Percentiles rank a stretch among this genome's conserved stretches.
phyloP scores from a whole-genome alignment of 1,140 invertebrate genomes.

The Protaetia brevitarsis region DNA sequence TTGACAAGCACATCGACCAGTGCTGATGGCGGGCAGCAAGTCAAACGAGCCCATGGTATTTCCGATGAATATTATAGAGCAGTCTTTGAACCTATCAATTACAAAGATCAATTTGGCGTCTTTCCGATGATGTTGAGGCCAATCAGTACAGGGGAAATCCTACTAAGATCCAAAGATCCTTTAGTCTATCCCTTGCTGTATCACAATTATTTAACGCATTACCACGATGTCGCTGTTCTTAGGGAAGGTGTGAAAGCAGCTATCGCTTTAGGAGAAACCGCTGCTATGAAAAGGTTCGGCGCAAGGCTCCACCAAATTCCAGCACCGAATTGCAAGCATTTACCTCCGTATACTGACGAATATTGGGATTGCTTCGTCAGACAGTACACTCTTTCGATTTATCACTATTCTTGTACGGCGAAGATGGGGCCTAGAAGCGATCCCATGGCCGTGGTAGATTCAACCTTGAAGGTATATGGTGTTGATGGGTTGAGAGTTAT shows the following conservation, averaged over 20 bases:
- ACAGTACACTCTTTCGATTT: slow-evolving; percentile 84
- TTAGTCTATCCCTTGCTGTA: slow-evolving; percentile 80
- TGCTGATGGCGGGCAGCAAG: slow-evolving; percentile 69
- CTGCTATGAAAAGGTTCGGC: slow-evolving; percentile 70
- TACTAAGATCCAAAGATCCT: slow-evolving; percentile 74
- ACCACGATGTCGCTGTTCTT: slow-evolving; percentile 72
- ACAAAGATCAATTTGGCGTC: slow-evolving; percentile 71
- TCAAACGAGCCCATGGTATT: slow-evolving; percentile 74
- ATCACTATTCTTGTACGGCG: slow-evolving; percentile 77
- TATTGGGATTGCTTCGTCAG: slow-evolving; percentile 79
- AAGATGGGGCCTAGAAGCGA: slow-evolving; percentile 81
- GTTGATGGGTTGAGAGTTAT: slow-evolving; percentile 71
- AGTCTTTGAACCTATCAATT: slow-evolving; percentile 65
- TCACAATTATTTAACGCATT: slow-evolving; percentile 85
- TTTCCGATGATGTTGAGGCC: slow-evolving; percentile 86
- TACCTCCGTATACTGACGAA: slow-evolving; percentile 72
- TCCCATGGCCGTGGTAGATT: slow-evolving; percentile 78
- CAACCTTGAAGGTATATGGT: slow-evolving; percentile 72
- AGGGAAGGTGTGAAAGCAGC: slow-evolving; percentile 83
- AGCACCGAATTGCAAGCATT: slow-evolving; percentile 75
- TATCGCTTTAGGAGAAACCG: slow-evolving; percentile 72
- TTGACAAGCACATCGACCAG: slow-evolving; percentile 74
- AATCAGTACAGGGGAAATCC: slow-evolving; percentile 76
- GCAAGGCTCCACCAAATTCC: slow-evolving; percentile 68
- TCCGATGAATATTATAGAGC: slow-evolving; percentile 76